Evolutionary conservation across 2,797 vertebrate species (phyloP), one percentile per base, ranked within the genome.

Genomic region (Leuciscus waleckii): DNA sequence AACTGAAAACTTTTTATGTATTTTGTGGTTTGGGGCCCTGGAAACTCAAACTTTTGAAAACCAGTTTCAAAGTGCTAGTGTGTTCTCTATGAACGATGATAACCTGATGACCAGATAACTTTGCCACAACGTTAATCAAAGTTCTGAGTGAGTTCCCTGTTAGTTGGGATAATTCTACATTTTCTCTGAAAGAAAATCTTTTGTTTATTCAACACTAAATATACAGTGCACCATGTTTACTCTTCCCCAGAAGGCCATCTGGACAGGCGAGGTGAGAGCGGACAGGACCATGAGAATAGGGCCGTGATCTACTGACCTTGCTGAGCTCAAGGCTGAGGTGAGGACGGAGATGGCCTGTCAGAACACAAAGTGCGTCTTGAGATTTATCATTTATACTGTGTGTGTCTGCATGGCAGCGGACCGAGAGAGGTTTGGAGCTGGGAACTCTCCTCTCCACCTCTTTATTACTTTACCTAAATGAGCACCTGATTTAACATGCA

Each of bases 221-320:
- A 65, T 46, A 46, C n/a, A 14, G 11, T 2, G 51, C 39, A 32
- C 39, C 29, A 29, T 29, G 9, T 29, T 17, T 63, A 41, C n/a
- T 58, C 56, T 78, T 46, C 21, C 58, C n/a, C 58, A 5, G 17
- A 80, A 49, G 78, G 78, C 19, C 78, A 80, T 80, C 43, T 49
- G 78, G 63, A 49, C 58, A 65, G 58, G 35, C 35, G 35, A 77
- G 51, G 75, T 26, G 75, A 39, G 23, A 61, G 54, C 37, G 14
- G 54, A 61, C 76, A 61, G 76, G 37, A 26, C 63, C 75, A 17
- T 39, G 54, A 77, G 23, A 77, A 29, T 9, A 5, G 39, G 5
- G 58, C 76, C 6, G 11, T 79, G 78, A 51, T 80, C 61, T 68
- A 13, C 29, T 79, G 76, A 65, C 63, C 78, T 49, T 23, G 78